Conservation (phyloP, 2,888 invertebrate species). For the Onthophagus sagittarius region DNA sequence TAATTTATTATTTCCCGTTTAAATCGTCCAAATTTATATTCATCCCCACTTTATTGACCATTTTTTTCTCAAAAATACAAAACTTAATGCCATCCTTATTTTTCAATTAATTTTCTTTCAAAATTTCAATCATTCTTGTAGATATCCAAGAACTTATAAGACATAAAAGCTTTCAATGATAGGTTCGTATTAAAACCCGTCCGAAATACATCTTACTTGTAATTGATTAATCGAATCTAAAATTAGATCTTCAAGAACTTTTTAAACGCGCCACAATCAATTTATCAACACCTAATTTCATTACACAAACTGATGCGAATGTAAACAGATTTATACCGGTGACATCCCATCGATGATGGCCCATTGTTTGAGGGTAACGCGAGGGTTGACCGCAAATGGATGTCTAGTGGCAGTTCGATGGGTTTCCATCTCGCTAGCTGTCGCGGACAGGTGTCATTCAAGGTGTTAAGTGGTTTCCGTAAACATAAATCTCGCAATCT, state of each 20-base stretch:
- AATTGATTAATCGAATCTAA: neutral
- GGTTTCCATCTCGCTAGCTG: neutral
- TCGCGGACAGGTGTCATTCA: constrained; percentile 10
- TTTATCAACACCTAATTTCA: neutral
- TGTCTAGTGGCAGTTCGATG: constrained; percentile 3
- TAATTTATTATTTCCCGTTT: too few relatives aligned
- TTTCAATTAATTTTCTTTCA: neutral
- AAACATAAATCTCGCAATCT: neutral
- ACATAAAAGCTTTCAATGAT: neutral
- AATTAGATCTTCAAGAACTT: neutral
- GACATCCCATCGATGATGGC: neutral
- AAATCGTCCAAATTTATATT: too few relatives aligned
- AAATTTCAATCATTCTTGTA: neutral
- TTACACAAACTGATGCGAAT: neutral
- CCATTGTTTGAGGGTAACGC: neutral
- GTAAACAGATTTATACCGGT: neutral
- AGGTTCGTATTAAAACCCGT: neutral
- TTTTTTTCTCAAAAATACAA: too few relatives aligned
- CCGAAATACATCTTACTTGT: neutral
- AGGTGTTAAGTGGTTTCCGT: neutral
- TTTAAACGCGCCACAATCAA: neutral
- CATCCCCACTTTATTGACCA: too few relatives aligned
- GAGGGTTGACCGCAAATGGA: neutral
- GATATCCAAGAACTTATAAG: neutral
- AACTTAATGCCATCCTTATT: too few relatives aligned